phyloP scores from a whole-genome alignment of 2,888 invertebrate genomes.

The Malthinus flaveolus region DNA sequence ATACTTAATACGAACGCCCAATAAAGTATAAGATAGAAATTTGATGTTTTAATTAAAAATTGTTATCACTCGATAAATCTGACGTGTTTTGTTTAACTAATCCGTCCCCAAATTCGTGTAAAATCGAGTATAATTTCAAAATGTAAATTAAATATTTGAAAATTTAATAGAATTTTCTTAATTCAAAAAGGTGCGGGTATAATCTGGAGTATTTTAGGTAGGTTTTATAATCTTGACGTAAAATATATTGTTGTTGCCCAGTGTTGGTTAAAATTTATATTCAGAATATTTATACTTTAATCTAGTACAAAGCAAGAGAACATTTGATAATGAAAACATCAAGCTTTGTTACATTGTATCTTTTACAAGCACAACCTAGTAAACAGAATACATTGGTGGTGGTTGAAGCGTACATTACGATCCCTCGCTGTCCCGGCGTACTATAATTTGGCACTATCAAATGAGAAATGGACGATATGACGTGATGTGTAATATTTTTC shows the following conservation, averaged over 20 bases:
- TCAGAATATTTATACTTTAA: constrained; percentile 19
- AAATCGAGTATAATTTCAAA: background rate
- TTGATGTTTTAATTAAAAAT: too few species aligned
- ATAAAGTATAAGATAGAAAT: too few species aligned
- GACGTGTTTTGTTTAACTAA: too few species aligned
- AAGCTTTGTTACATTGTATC: constrained; percentile 31
- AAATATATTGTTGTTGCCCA: constrained; percentile 16
- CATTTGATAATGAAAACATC: constrained; percentile 33
- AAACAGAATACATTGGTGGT: constrained; percentile 29
- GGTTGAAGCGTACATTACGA: constrained; percentile 35
- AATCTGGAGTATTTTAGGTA: constrained; percentile 2
- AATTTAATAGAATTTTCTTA: constrained; percentile 1
- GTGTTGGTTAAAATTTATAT: constrained; percentile 18
- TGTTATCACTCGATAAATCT: too few species aligned
- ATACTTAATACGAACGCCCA: too few species aligned
- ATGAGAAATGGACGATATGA: constrained; percentile 35
- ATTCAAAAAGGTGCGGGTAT: constrained; percentile 2
- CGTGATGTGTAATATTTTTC: constrained; percentile 30
- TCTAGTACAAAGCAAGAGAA: constrained; percentile 20
- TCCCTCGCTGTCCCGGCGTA: constrained; percentile 32
- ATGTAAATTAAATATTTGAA: constrained; percentile 4
- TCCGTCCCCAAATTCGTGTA: too few species aligned
- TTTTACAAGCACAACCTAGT: constrained; percentile 25
- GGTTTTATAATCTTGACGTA: constrained; percentile 6
- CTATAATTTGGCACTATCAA: constrained; percentile 37